Evolutionary conservation across 2,113 vertebrate species (phyloP), one percentile per base, ranked within the genome.

Genomic region (Sisor rabdophorus): DNA sequence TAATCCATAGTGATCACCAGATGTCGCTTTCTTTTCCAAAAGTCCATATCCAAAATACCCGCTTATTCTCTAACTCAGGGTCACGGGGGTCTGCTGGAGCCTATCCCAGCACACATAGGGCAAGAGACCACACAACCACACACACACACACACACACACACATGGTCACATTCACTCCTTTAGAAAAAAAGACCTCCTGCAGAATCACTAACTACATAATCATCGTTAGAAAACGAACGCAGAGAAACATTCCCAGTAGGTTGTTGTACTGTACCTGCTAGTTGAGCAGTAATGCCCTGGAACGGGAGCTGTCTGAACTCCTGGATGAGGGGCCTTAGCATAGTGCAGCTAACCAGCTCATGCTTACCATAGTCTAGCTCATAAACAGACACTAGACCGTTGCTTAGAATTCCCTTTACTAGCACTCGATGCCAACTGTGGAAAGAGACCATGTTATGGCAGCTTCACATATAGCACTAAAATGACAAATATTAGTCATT

Each of bases 351-450:
- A 73, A 99, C 91, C 81, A 99, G 88, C 73, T 99, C 97, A 1
- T 98, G 95, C 84, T 94, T 95, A 44, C 97, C 97, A 0, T 97
- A 97, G 87, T 99, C 97, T 88, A 97, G 83, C 87, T 98, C 94
- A 26, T 97, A 98, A 8, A 96, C 94, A 0, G 96, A 98, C 54
- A 96, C 93, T 88, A 96, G 81, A 0, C 95, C 95, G 0, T 95
- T 98, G 78, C 87, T 93, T 78, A 98, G 90, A 60, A 95, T 89
- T 75, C 95, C 95, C 88, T 96, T 98, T 78, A 98, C 89, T 63
- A 98, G 82, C 55, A 97, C 95, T 44, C 97, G 94, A 82, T 97
- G 90, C 97, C 97, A 99, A 80, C 97, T 99, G 65, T 67, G 11
- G n/a, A 55, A 28, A 50, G 4, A 69, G 13, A 75, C 26, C 9